Base-by-base conservation (phyloP, 1,140 invertebrate species). In the Euwallacea fornicatus region DNA sequence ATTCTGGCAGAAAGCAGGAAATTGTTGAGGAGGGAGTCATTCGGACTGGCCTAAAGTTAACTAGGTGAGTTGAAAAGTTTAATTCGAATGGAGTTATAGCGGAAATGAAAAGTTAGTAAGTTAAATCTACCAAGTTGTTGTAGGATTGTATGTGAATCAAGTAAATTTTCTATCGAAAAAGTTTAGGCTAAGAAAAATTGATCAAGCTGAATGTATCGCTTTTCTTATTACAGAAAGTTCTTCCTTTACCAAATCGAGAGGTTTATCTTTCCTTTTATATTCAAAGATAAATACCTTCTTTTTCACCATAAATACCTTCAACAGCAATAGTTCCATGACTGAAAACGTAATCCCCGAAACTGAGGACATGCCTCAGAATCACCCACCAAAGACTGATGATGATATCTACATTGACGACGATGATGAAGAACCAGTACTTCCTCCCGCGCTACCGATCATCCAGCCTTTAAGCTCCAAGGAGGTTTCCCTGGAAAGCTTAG, bases 401-500 rank as follows among this genome's bases (percentile, higher is more conserved):
- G 84, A 87, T 10, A 88, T 90, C 59, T 69, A 50, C 33, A 42
- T 69, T 69, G 91, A 91, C 74, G 90, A 92, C 75, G 89, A 88
- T 75, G 88, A 89, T 77, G 87, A 86, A 78, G 85, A 89, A 73
- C 86, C 90, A 7, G 90, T 89, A 84, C 86, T 92, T 50, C 91
- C 91, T 9, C 91, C 91, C 2, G 90, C 91, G 13, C 79, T 92
- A 61, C 89, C 90, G 2, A 78, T 92, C 9, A 90, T 92, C 15
- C 89, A 91, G 79, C 90, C 90, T 10, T 77, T 92, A 1, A 90
- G 88, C 76, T 90, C 89, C 75, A 82, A 90, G 74, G 90, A 93
- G 83, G 90, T 92, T 21, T 91, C 90, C 7, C 88, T 91, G 84
- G 90, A 92, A 79, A 92, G 89, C 76, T 81, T 92, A 75, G 90